Conservation (phyloP, 1,140 invertebrate genomes). For the Riptortus pedestris region DNA sequence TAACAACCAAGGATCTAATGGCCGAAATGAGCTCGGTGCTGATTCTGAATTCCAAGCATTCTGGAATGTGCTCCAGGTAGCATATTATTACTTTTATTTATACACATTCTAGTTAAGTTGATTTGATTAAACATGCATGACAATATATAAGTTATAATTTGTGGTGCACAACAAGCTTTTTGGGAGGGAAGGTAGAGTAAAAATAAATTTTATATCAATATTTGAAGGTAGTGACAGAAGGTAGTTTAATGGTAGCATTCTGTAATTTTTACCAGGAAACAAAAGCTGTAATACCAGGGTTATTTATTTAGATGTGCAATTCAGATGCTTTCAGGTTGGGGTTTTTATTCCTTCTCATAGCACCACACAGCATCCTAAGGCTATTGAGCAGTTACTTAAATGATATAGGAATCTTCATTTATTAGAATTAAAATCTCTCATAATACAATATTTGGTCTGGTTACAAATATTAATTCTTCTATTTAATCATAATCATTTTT, state of each 20-base stretch:
- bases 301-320: no score
- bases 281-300: no score
- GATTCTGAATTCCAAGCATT: conserved; percentile 6
- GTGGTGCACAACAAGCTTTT: neutral
- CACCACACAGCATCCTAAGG: no score
- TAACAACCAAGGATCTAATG: neutral
- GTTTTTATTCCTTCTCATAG: no score
- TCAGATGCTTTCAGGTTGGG: no score
- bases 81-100: neutral
- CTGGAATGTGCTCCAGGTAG: conserved; percentile 7
- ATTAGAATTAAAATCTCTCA: no score
- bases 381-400: no score
- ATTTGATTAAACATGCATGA: neutral
- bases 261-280: no score
- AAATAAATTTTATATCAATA: neutral
- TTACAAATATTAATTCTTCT: no score
- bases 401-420: no score
- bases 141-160: neutral
- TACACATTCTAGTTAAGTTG: neutral
- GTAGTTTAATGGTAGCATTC: neutral
- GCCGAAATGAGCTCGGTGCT: neutral
- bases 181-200: neutral
- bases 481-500: no score
- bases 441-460: no score
- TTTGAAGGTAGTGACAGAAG: neutral